A percentile compares a stretch with the other conserved stretches of the same genome.
These are phyloP conservation scores for Diarsia dahlii DNA, from an alignment of 2,888 invertebrate species.

Conservation along the genomic window DNA sequence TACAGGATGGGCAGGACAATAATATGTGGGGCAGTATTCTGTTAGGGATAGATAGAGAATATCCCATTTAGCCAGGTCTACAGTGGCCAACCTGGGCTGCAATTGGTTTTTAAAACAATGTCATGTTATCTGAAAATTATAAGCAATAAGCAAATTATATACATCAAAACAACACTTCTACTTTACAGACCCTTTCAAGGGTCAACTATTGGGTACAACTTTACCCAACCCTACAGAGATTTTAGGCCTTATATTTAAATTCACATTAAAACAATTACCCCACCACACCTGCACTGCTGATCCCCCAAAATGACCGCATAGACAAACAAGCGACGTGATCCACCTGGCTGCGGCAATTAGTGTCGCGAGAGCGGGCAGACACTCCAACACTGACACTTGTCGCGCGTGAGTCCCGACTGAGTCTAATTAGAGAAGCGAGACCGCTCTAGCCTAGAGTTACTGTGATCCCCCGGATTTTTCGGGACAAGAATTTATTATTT, in stretches of 20 bases:
- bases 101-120: no score
- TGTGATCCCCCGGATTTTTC: neutral
- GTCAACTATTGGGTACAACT: neutral
- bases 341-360: slow-evolving; percentile 61
- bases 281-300: neutral
- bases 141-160: no score
- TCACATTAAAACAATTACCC: neutral
- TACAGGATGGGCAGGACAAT: no score
- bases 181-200: neutral
- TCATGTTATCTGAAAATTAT: no score
- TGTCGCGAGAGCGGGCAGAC: slow-evolving; percentile 53
- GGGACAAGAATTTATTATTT: neutral
- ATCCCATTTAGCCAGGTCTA: no score
- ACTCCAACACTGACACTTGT: slow-evolving; percentile 52
- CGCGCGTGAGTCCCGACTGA: slow-evolving; percentile 49
- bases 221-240: neutral
- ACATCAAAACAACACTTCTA: no score
- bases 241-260: neutral
- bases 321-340: slow-evolving; percentile 53
- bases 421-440: slow-evolving; percentile 63
- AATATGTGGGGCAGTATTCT: no score
- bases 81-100: no score
- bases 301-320: slow-evolving; percentile 23
- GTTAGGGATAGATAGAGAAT: no score
- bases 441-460: slow-evolving; percentile 33